Base-by-base conservation (phyloP, 2,797 vertebrate genomes). In the Acipenser oxyrinchus region DNA sequence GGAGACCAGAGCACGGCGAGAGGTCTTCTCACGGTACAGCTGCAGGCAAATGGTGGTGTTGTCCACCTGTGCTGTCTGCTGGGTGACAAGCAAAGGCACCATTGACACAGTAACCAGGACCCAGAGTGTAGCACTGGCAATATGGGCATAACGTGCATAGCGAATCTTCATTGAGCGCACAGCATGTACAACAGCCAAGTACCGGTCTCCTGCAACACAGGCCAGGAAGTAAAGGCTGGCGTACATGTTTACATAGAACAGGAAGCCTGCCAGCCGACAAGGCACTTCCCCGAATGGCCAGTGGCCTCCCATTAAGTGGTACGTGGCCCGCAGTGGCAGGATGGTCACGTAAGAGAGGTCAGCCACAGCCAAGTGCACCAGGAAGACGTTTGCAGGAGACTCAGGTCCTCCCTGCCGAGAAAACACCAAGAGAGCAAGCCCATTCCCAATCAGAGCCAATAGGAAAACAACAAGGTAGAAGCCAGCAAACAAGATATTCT, bases 221-320 rank as follows among this genome's bases (percentile, higher is more conserved):
- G 94, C 94, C 76, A 99, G 89, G 77, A 99, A 99, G 76, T 97
- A 97, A 71, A 99, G 88, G 60, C 97, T 99, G 74, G 96, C 97
- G 0, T 99, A 99, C 95, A 98, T 98, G 81, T 99, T 99, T 76
- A 99, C 91, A 66, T 97, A 99, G 72, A 97, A 99, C 69, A 99
- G 82, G 75, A 97, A 99, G 53, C 96, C 96, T 0, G 91, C 93
- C 64, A 95, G 77, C 48, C 97, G 86, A 80, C 97, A 99, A 0
- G 94, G 91, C 60, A 95, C 87, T 77, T 98, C 94, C 0, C 97
- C 97, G 7, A 99, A 95, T 0, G 97, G 94, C 97, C 97, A 99
- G 18, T 96, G 95, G 51, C 91, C 95, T 6, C 92, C 93, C 0
- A 92, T 95, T 74, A 99, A 90, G 76, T 99, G 97, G 77, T 99